Evolutionary conservation across 2,888 invertebrate genomes (phyloP), one percentile per base, ranked within the genome.

Genomic region (Cheilosia soror): DNA sequence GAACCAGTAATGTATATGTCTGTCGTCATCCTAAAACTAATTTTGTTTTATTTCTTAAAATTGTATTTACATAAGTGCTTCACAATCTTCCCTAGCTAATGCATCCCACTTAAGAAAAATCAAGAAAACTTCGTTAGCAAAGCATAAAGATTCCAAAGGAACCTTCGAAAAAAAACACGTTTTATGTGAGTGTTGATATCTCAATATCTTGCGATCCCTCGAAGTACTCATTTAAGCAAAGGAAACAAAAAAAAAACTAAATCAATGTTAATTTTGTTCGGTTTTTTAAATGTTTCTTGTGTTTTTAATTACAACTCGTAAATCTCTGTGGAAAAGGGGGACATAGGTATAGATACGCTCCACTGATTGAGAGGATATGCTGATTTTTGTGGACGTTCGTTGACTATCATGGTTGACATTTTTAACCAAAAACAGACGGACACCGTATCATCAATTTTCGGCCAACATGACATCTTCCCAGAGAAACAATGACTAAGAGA

Each of bases 151-250:
- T 11, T 60, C 65, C 15, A 66, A 66, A 68, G 62, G 49, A 20
- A 29, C 40, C 58, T 58, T 60, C 33, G 51, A 42, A 47, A 55
- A n/a, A 55, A 55, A n/a, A 55, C 15, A 62, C 55, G 33, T 69
- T 78, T 78, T 78, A 78, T 78, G 71, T 79, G 57, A 49, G 42
- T 33, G 47, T 57, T 79, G 78, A 79, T 72, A 79, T 78, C 77
- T 78, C 47, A 78, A 78, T 78, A 63, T 20, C 13, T 20, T 5
- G 44, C 7, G 27, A 55, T 40, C 63, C 68, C 33, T 13, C 40
- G 40, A 42, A 37, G 58, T 66, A 55, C 51, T 25, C 53, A 20
- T 15, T 27, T 40, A 13, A 49, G 4, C 37, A 47, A 47, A 47
- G 7, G 7, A 20, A 15, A 4, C 6, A 6, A 6, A 66, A 20